These are phyloP conservation scores for Eudasyphora cyanicolor DNA, from an alignment of 2,888 invertebrate species.

Conservation along the genomic window DNA sequence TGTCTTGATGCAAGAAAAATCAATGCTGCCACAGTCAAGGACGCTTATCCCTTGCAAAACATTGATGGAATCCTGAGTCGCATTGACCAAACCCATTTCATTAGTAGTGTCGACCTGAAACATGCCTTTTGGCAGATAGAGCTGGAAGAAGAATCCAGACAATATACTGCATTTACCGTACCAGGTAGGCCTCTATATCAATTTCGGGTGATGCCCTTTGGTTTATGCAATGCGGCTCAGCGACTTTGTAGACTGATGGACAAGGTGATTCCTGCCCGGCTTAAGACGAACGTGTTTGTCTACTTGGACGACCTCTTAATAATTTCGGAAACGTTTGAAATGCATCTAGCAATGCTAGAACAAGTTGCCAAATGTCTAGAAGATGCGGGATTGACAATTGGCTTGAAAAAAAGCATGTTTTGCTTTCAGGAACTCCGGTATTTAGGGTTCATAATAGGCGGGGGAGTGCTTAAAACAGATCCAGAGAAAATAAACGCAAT, in stretches of 20 bases:
- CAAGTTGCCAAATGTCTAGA: not conserved
- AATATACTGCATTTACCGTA: slow-evolving; percentile 22
- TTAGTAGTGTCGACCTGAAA: slow-evolving; percentile 1
- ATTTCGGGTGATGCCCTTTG: too few species aligned
- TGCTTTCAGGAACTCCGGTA: too few species aligned
- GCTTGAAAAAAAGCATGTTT: not conserved
- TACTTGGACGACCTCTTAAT: slow-evolving; percentile 3
- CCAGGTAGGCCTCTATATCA: too few species aligned
- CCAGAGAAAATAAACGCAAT: too few species aligned
- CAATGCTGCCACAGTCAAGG: not conserved
- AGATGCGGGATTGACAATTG: not conserved
- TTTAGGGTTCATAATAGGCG: too few species aligned
- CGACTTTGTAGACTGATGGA: too few species aligned
- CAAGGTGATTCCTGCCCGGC: not conserved
- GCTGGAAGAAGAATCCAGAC: not conserved
- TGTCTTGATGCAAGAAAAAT: not conserved
- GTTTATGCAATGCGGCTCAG: too few species aligned
- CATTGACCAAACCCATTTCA: not conserved
- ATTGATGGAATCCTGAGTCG: too few species aligned
- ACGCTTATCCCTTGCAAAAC: not conserved
- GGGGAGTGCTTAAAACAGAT: too few species aligned
- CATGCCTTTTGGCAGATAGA: slow-evolving; percentile 14
- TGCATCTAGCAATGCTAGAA: not conserved
- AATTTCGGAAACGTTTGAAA: not conserved
- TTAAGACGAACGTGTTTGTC: slow-evolving; percentile 5